These are phyloP conservation scores for Ciconia stormi DNA, from an alignment of 2,113 vertebrate species.

Conservation along the genomic window DNA sequence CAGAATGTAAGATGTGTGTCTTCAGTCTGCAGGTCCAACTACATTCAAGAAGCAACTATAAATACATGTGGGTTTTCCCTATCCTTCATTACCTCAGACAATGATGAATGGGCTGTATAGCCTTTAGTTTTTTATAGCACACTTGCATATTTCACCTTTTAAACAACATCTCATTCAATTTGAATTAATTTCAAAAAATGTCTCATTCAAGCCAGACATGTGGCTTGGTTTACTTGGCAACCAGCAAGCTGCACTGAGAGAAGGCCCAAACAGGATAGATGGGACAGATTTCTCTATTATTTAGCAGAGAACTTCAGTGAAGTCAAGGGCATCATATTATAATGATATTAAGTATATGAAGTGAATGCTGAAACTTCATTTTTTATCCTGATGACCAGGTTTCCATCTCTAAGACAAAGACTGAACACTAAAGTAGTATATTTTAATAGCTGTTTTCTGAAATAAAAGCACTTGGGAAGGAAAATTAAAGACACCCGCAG, in stretches of 20 bases:
- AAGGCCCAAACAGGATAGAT: rapidly evolving
- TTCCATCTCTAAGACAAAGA: not conserved
- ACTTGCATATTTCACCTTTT: not conserved
- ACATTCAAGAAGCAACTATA: not conserved
- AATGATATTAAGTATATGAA: not conserved
- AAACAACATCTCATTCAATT: not conserved
- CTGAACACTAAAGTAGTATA: not conserved
- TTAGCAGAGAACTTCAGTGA: not conserved
- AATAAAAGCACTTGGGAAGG: not conserved
- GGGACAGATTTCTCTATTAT: not conserved
- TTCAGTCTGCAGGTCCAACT: not conserved
- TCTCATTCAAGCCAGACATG: not conserved
- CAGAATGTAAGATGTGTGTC: not conserved
- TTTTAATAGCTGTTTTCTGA: not conserved
- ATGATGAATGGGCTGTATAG: not conserved
- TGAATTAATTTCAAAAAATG: not conserved
- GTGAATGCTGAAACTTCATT: rapidly evolving
- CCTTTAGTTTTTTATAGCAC: not conserved
- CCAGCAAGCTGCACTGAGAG: not conserved
- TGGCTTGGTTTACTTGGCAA: not conserved
- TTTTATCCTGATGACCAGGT: not conserved
- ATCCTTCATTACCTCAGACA: not conserved
- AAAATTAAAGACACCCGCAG: not conserved
- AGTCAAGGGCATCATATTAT: not conserved
- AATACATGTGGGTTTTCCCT: not conserved